Base-by-base conservation (phyloP, 1,140 invertebrate genomes). In the Neodiprion fabricii region DNA sequence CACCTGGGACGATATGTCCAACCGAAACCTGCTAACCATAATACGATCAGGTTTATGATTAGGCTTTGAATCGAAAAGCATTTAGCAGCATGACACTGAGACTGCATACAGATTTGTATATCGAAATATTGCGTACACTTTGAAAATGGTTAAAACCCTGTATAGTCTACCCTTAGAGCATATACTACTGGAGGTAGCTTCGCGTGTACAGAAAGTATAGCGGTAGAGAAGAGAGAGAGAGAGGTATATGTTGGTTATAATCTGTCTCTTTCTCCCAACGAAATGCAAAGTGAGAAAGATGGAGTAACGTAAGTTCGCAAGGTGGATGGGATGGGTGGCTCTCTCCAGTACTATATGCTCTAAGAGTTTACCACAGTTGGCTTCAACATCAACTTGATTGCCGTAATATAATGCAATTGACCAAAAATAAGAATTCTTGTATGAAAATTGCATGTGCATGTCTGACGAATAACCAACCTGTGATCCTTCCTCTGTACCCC, bases 401-500 rank as follows among this genome's bases (percentile, higher is more conserved):
- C 17, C 69, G 21, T 48, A 68, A 77, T 71, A 77, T 23, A 74
- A 66, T 65, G 9, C 14, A 11, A 1, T 28, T 21, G 14, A 17
- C 28, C 12, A 28, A 70, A 28, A 70, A 21, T 14, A 2, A 28
- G 68, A 17, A 70, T 17, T n/a, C 68, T 70, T 70, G 2, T 40
- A 4, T 40, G 28, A 40, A 40, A 40, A 40, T 5, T 5, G 5
- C 28, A 40, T 40, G 28, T 40, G 5, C 28, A 40, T 40, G 28
- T 49, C 8, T 49, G 23, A 47, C 61, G 49, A 72, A 72, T 21
- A 79, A 85, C 87, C 83, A 90, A 95, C 96, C 89, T 98, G 96
- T 77, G 97, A 97, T 76, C 96, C 96, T 90, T 99, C 98, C 89
- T 99, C 98, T 0, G 96, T 97, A 48, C 98, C 98, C n/a, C 98